Evolutionary conservation across 2,113 vertebrate genomes (phyloP).

Genomic region (Pachypanchax playfairii): DNA sequence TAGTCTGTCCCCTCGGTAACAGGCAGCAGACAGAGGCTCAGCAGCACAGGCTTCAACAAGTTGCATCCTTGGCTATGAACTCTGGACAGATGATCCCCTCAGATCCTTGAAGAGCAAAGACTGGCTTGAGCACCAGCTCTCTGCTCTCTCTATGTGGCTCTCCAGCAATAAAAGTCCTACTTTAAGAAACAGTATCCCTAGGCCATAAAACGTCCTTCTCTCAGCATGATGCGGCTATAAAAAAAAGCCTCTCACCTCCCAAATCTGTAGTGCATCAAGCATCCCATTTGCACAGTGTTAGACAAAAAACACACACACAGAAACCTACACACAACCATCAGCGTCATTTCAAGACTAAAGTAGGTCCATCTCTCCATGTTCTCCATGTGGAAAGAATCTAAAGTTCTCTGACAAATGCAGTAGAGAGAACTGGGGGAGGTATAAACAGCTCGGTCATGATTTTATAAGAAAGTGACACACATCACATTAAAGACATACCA

Average conservation of each 20-base stretch:
- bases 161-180: constrained; percentile 75
- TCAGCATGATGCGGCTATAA: constrained; percentile 66
- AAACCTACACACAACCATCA: constrained; percentile 37
- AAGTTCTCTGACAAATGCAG: constrained; percentile 37
- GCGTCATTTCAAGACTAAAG: constrained; percentile 50
- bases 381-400: constrained; percentile 65
- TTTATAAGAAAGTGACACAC: constrained; percentile 47
- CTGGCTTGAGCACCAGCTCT: constrained; percentile 64
- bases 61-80: constrained; percentile 64
- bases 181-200: constrained; percentile 75
- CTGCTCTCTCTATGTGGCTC: constrained; percentile 59
- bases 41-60: constrained; percentile 54
- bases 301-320: constrained; percentile 24
- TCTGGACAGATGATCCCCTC: constrained; percentile 71
- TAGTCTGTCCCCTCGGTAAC: constrained; percentile 58
- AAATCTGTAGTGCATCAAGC: constrained; percentile 51
- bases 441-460: constrained; percentile 29
- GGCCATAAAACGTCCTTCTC: constrained; percentile 68
- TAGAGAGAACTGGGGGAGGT: constrained; percentile 23
- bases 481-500: constrained; percentile 28
- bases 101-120: constrained; percentile 60
- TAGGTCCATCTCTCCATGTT: constrained; percentile 59
- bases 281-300: constrained; percentile 49
- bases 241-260: constrained; percentile 70
- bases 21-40: constrained; percentile 51